Evolutionary conservation across 1,140 invertebrate genomes (phyloP), one percentile per base, ranked within the genome.

Genomic region (Aleiodes sp.): DNA sequence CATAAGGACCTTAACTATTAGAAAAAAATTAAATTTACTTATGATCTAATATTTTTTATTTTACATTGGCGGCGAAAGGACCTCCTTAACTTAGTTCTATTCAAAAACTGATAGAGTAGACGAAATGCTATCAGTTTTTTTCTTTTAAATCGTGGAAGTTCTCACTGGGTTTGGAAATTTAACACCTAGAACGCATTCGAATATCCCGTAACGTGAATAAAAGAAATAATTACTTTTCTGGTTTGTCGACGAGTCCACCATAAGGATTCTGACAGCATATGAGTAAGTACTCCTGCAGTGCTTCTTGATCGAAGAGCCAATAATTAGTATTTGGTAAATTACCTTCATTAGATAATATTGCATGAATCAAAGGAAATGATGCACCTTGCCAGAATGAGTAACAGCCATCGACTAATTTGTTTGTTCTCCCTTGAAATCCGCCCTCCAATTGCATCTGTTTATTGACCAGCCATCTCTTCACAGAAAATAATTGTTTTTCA

Each of bases 321-420:
- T 83, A 78, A 63, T 88, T 76, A 6, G 82, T 79, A 59, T 81
- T 79, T 26, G 68, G 71, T 14, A 68, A 57, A 75, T 80, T 83
- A 80, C 87, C 87, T 76, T 87, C 79, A 65, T 83, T 83, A 10
- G 79, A 76, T 26, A 93, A 80, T 41, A 90, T 85, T 35, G 87
- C 86, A 72, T 93, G 88, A 6, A 95, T 88, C 28, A 92, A 87
- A 37, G 96, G 94, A 82, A 99, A 96, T 35, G 92, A 89, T 29
- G 93, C 97, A 26, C 96, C 96, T 87, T 98, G 96, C 98, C 98
- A 99, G 87, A 99, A 99, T 2, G 96, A 98, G 83, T 99, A 99
- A 86, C 98, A 99, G 6, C 94, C 94, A 88, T 99, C 98, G 1
- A 99, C 98, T 63, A 99, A 85, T 88, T 99, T 99, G 85, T 99